phyloP scores from a whole-genome alignment of 1,140 invertebrate genomes.

The Gyrodactylus salaris region DNA sequence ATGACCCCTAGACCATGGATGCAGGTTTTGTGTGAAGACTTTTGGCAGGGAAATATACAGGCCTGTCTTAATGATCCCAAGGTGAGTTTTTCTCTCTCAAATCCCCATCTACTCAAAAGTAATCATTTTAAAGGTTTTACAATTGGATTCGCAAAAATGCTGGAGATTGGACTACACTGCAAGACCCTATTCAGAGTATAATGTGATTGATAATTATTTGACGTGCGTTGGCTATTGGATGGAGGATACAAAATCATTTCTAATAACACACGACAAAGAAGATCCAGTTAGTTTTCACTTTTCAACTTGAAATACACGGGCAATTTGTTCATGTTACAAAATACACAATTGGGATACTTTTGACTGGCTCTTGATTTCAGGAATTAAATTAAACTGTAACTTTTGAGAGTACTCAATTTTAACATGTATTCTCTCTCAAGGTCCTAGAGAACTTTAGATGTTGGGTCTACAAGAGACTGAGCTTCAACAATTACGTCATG shows the following conservation, averaged over 20 bases:
- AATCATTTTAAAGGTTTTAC: too few species aligned
- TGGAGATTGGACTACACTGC: slow-evolving; percentile 70
- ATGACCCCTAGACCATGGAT: slow-evolving; percentile 61
- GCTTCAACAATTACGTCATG: slow-evolving; percentile 55
- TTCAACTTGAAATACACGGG: too few species aligned
- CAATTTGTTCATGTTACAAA: neutral
- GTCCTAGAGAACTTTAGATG: slow-evolving; percentile 5
- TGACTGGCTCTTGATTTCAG: neutral
- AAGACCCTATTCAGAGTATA: slow-evolving; percentile 35
- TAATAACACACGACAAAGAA: slow-evolving; percentile 74
- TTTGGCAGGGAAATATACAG: neutral
- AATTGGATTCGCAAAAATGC: slow-evolving; percentile 70
- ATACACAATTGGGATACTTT: neutral
- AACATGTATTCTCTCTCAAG: slow-evolving; percentile 1
- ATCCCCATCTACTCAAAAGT: too few species aligned
- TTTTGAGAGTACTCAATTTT: neutral
- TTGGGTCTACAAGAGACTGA: slow-evolving; percentile 53
- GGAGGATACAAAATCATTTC: slow-evolving; percentile 75
- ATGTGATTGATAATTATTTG: slow-evolving; percentile 73
- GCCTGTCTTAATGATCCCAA: slow-evolving; percentile 48
- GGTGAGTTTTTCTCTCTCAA: too few species aligned
- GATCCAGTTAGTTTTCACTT: slow-evolving; percentile 35
- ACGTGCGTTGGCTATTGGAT: slow-evolving; percentile 91
- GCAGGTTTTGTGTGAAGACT: slow-evolving; percentile 20
- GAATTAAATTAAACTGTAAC: too few species aligned